Percentiles rank a stretch among this genome's conserved stretches.
phyloP scores from a whole-genome alignment of 2,113 vertebrate genomes.

The Pseudolaguvia tuberculata region DNA sequence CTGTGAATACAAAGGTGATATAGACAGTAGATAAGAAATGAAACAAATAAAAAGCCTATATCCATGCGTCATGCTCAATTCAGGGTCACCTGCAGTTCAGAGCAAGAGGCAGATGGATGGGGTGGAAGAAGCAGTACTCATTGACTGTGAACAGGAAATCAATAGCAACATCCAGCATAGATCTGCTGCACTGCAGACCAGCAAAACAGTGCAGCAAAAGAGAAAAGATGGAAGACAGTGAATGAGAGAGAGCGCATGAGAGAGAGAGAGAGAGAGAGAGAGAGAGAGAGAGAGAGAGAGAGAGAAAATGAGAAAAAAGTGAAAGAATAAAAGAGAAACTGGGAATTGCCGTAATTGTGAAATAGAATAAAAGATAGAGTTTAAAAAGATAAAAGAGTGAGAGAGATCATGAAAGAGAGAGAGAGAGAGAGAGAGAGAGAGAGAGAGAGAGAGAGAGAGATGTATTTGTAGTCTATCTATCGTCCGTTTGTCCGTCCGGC shows the following conservation, averaged over 20 bases:
- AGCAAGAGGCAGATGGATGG: slow-evolving; percentile 24
- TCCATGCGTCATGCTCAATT: slow-evolving; percentile 18
- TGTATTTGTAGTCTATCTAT: too few relatives aligned
- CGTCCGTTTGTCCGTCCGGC: too few relatives aligned
- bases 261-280: too few relatives aligned
- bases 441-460: not conserved
- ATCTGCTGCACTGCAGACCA: slow-evolving; percentile 21
- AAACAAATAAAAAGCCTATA: slow-evolving; percentile 19
- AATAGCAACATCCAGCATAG: slow-evolving; percentile 22
- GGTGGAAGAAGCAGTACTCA: slow-evolving; percentile 32
- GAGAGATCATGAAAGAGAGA: too few relatives aligned
- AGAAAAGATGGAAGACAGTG: not conserved
- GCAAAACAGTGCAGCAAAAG: slow-evolving; percentile 11
- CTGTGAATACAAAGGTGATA: not conserved
- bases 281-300: too few relatives aligned
- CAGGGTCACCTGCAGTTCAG: slow-evolving; percentile 45
- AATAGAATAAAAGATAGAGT: too few relatives aligned
- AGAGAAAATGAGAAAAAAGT: not conserved
- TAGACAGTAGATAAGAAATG: not conserved
- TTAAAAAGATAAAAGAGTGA: too few relatives aligned
- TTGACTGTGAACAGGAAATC: slow-evolving; percentile 46
- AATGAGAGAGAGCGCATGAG: not conserved
- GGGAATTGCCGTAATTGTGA: too few relatives aligned
- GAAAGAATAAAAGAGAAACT: not conserved
- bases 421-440: not conserved